These are phyloP conservation scores for Cyprinella venusta DNA, from an alignment of 2,797 vertebrate genomes.

Conservation along the genomic window DNA sequence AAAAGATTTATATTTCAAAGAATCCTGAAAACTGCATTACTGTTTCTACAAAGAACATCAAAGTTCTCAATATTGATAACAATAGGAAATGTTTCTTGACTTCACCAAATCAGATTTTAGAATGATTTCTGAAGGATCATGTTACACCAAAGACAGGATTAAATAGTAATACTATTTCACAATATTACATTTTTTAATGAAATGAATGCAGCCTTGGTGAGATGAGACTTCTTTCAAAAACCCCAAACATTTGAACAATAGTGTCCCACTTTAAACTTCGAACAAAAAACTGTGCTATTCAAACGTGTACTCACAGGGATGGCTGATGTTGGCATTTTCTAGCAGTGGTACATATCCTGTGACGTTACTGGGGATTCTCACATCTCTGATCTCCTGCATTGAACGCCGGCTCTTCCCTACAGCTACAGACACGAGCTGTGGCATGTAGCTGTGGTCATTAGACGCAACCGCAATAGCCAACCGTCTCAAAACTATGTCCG, in stretches of 20 bases:
- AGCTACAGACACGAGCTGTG: conserved; percentile 93
- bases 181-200: background rate
- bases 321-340: conserved; percentile 95
- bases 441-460: conserved; percentile 98
- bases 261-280: background rate
- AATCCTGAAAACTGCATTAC: too few species aligned
- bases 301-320: conserved; percentile 88
- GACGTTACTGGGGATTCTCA: conserved; percentile 96
- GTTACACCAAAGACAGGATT: background rate
- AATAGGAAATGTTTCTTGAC: background rate
- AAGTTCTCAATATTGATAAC: background rate
- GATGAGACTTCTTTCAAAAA: background rate
- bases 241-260: background rate
- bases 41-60: background rate
- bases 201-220: background rate
- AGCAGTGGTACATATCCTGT: conserved; percentile 94
- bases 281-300: background rate
- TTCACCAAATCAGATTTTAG: background rate
- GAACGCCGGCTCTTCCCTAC: conserved; percentile 89
- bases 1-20: background rate
- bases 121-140: background rate
- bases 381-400: conserved; percentile 93
- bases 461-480: conserved; percentile 93
- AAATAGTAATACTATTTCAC: background rate
- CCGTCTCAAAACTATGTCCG: conserved; percentile 90